Conservation (phyloP, 2,888 invertebrate genomes). For the Erpobdella octoculata region DNA sequence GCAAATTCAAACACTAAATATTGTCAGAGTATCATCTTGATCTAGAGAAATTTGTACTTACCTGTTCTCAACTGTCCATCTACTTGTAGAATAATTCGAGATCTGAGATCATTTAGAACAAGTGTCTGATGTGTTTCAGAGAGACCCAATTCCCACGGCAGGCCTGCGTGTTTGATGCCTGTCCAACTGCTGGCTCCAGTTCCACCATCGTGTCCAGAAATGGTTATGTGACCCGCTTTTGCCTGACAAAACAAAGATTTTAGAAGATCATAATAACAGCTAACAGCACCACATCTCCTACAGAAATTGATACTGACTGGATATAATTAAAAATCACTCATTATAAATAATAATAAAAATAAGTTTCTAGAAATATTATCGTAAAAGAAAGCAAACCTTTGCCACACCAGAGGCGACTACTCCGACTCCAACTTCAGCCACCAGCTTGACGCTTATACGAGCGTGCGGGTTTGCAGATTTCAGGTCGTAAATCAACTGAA, state of each 20-base stretch:
- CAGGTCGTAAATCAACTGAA: conserved; percentile 90
- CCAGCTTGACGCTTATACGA: conserved; percentile 89
- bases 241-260: conserved; percentile 59
- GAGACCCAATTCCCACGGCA: conserved; percentile 96
- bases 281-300: neutral
- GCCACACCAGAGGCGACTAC: conserved; percentile 98
- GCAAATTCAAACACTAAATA: too few relatives aligned
- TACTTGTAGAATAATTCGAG: conserved; percentile 87
- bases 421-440: conserved; percentile 96
- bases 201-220: conserved; percentile 97
- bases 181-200: conserved; percentile 99
- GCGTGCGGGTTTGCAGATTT: conserved; percentile 93
- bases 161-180: conserved; percentile 90
- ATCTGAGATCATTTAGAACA: conserved; percentile 81
- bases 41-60: too few relatives aligned
- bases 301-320: neutral
- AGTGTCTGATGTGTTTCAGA: conserved; percentile 96
- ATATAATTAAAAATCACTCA: neutral
- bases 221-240: conserved; percentile 95
- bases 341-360: neutral
- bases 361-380: neutral
- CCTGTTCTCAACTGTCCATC: conserved; percentile 73
- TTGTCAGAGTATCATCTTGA: too few relatives aligned
- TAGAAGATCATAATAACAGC: neutral
- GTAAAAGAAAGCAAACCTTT: conserved; percentile 60